A percentile compares a stretch with the other conserved stretches of the same genome.
Evolutionary conservation across 2,888 invertebrate species (phyloP).

Genomic region (Amphipoea oculea): DNA sequence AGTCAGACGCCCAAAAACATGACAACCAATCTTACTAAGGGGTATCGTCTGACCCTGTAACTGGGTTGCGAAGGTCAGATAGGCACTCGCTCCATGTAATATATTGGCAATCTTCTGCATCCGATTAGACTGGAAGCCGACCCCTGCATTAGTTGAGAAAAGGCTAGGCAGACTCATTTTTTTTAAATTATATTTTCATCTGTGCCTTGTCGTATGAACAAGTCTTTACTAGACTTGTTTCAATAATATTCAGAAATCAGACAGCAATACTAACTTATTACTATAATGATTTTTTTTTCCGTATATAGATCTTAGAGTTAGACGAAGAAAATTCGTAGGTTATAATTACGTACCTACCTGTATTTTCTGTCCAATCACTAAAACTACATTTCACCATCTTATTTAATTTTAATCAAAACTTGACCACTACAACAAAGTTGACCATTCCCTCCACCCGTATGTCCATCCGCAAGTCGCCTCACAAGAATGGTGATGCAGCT

Average conservation of each 20-base stretch:
- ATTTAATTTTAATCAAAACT: background rate
- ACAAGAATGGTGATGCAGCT: constrained; percentile 89
- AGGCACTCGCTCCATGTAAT: background rate
- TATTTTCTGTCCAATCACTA: background rate
- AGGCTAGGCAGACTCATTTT: no score
- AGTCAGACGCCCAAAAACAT: background rate
- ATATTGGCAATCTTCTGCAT: background rate
- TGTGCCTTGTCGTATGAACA: background rate
- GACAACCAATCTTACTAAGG: background rate
- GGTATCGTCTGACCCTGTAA: background rate
- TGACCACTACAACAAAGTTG: constrained; percentile 20
- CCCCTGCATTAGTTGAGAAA: no score
- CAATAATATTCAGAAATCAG: no score
- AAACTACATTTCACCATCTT: background rate
- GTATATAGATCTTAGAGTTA: no score
- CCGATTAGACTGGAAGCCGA: no score
- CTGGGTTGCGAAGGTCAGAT: background rate
- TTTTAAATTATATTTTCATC: no score
- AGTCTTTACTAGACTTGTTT: background rate
- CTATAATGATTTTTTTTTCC: background rate
- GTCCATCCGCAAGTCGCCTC: constrained; percentile 76
- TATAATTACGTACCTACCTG: no score
- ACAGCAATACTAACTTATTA: background rate
- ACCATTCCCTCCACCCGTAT: constrained; percentile 57
- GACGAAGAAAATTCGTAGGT: no score